Conservation (phyloP, 2,113 vertebrate species). For the Chloroceryle aenea region DNA sequence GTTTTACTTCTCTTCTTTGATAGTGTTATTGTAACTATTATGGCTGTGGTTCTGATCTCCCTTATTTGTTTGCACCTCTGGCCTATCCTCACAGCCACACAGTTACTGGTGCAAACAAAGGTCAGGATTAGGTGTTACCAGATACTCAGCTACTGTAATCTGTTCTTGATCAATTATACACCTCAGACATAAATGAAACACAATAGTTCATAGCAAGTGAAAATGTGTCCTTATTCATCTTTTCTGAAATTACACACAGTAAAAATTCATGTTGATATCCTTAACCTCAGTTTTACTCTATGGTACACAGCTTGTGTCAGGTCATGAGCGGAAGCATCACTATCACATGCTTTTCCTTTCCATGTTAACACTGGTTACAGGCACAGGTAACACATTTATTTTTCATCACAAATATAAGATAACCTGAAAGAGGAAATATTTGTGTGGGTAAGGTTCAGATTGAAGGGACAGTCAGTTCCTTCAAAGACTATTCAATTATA, state of each 20-base stretch:
- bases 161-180: not conserved
- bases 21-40: not conserved
- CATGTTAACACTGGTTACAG: not conserved
- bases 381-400: not conserved
- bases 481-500: not conserved
- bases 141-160: not conserved
- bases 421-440: not conserved
- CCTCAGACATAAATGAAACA: not conserved
- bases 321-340: not conserved
- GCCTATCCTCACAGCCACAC: not conserved
- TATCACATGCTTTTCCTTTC: not conserved
- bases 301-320: accelerated
- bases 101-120: not conserved
- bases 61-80: not conserved
- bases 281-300: not conserved
- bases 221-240: not conserved
- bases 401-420: not conserved
- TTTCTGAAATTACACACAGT: not conserved
- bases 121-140: not conserved
- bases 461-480: not conserved
- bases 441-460: not conserved
- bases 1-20: not conserved
- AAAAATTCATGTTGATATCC: not conserved
- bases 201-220: not conserved
- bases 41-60: not conserved